phyloP scores from a whole-genome alignment of 2,888 invertebrate species.

The Athalia rosae region DNA sequence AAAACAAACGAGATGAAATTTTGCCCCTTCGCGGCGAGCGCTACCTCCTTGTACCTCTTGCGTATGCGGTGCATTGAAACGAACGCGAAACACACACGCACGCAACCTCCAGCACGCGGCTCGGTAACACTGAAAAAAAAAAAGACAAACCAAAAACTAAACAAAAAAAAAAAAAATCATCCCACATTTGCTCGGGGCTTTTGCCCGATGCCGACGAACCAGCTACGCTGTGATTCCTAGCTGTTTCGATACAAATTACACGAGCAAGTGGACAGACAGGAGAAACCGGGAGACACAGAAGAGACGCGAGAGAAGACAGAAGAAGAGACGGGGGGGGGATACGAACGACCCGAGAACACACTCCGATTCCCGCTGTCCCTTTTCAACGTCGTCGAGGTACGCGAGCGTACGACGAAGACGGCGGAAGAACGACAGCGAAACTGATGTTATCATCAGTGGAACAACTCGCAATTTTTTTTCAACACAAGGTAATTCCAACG shows the following conservation, averaged over 20 bases:
- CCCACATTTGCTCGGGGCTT: slow-evolving; percentile 33
- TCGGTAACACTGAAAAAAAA: slow-evolving; percentile 6
- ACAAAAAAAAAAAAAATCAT: slow-evolving; percentile 24
- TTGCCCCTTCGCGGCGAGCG: background rate
- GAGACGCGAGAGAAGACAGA: slow-evolving; percentile 47
- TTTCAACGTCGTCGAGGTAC: background rate
- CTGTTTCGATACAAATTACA: slow-evolving; percentile 73
- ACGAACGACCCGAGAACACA: slow-evolving; percentile 48
- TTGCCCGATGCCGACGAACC: slow-evolving; percentile 39
- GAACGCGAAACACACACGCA: slow-evolving; percentile 21
- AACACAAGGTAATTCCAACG: slow-evolving; percentile 53
- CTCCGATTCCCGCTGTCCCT: slow-evolving; percentile 43
- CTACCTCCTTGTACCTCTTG: too few species aligned
- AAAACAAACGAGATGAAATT: slow-evolving; percentile 11
- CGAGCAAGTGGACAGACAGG: slow-evolving; percentile 61
- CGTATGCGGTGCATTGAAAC: background rate
- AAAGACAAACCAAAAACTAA: slow-evolving; percentile 15
- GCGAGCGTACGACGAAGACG: slow-evolving; percentile 12
- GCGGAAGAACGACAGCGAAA: slow-evolving; percentile 54
- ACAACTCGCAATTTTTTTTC: slow-evolving; percentile 54
- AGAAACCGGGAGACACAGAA: slow-evolving; percentile 51
- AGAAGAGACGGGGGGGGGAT: slow-evolving; percentile 28
- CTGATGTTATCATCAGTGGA: slow-evolving; percentile 68
- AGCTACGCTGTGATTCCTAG: slow-evolving; percentile 47
- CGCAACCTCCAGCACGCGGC: slow-evolving; percentile 17